Conservation (phyloP, 2,888 invertebrate species). For the Philereme transversata region DNA sequence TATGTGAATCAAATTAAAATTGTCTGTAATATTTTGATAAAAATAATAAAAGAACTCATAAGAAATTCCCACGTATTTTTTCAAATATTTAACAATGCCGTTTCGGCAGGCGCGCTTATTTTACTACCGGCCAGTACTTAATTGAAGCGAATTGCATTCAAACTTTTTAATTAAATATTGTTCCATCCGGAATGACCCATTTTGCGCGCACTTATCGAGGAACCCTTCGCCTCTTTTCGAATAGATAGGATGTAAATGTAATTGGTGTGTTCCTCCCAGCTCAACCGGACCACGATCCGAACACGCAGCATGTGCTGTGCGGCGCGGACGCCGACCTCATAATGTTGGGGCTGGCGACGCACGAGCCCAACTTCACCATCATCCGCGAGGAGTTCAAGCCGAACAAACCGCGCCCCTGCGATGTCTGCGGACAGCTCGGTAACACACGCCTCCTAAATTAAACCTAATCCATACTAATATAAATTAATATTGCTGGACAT, state of each 20-base stretch:
- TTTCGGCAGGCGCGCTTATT: too few species aligned
- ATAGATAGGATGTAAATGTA: background rate
- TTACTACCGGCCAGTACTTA: too few species aligned
- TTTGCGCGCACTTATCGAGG: background rate
- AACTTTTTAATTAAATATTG: too few species aligned
- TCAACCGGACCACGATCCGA: constrained; percentile 98
- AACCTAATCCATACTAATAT: too few species aligned
- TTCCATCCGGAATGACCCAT: background rate
- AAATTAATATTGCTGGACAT: too few species aligned
- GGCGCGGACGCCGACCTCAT: constrained; percentile 99
- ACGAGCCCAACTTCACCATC: constrained; percentile 99
- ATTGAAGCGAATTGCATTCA: too few species aligned
- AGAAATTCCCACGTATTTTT: too few species aligned
- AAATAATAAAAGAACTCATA: too few species aligned
- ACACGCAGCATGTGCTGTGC: constrained; percentile 98
- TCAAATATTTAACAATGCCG: too few species aligned
- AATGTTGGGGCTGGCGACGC: constrained; percentile 99
- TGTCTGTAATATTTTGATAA: too few species aligned
- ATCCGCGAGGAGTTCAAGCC: constrained; percentile 99
- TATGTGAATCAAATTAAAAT: too few species aligned
- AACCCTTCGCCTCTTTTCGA: too few species aligned
- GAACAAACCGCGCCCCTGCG: constrained; percentile 97
- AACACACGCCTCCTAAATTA: constrained; percentile 21
- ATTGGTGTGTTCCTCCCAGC: constrained; percentile 69
- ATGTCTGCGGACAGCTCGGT: constrained; percentile 94